Conservation (phyloP, 2,113 vertebrate species). For the Carettochelys insculpta region DNA sequence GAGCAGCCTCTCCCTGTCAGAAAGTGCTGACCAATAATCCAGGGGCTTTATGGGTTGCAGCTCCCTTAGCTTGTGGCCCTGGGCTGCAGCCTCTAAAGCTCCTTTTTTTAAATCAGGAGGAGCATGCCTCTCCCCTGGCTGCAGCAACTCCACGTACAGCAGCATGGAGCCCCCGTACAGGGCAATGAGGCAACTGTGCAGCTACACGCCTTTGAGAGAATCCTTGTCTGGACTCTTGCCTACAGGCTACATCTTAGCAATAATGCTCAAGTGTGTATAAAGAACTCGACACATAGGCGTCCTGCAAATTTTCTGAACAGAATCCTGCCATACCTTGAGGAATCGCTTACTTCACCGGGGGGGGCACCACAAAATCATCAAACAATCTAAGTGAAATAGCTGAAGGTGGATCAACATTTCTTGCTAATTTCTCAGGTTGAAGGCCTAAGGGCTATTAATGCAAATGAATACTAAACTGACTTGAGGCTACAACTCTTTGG, state of each 20-base stretch:
- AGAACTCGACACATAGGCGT: background rate
- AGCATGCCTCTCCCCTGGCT: no score
- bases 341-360: background rate
- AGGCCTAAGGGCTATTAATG: background rate
- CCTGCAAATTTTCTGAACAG: background rate
- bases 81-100: no score
- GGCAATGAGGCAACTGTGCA: no score
- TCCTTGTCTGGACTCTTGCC: background rate
- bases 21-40: no score
- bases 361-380: slow-evolving; percentile 19
- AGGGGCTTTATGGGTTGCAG: no score
- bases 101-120: no score
- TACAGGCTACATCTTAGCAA: background rate
- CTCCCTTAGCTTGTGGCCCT: no score
- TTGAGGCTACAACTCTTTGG: background rate
- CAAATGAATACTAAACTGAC: background rate
- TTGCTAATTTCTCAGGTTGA: background rate
- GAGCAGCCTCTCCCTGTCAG: no score
- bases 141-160: no score
- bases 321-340: background rate
- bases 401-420: background rate
- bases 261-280: background rate
- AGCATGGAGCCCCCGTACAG: no score
- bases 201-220: no score
- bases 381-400: background rate